A percentile compares a stretch with the other conserved stretches of the same genome.
These are phyloP conservation scores for Cichlasoma orientale DNA, from an alignment of 2,797 vertebrate genomes.

Conservation along the genomic window DNA sequence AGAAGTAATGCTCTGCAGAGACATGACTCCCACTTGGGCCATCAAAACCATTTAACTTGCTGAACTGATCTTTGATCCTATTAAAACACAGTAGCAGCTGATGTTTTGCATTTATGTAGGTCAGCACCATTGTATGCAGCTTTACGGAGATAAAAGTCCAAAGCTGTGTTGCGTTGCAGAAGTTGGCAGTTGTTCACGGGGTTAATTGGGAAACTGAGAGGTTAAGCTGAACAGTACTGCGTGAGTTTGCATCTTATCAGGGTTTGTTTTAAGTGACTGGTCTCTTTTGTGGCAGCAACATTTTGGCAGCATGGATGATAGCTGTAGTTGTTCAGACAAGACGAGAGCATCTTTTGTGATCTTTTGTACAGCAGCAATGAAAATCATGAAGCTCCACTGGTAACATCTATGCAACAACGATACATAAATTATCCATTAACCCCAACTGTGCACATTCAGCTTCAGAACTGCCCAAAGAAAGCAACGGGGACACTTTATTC, in stretches of 20 bases:
- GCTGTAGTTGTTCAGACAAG: background rate
- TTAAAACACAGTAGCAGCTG: slow-evolving; percentile 19
- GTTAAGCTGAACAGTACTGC: background rate
- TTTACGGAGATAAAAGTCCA: slow-evolving; percentile 36
- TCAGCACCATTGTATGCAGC: background rate
- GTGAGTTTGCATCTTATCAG: background rate
- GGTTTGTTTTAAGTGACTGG: background rate
- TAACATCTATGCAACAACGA: background rate
- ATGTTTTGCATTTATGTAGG: slow-evolving; percentile 22
- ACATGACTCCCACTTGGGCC: background rate
- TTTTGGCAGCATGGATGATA: background rate
- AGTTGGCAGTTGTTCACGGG: background rate
- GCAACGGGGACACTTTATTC: background rate
- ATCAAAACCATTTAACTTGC: background rate
- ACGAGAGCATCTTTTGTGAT: background rate
- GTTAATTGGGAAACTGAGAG: background rate
- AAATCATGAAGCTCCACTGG: background rate
- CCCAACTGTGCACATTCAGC: background rate
- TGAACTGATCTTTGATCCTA: slow-evolving; percentile 38
- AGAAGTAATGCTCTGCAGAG: background rate
- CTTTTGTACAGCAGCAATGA: background rate
- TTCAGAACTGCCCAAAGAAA: background rate
- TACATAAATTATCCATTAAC: background rate
- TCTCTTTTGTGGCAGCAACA: background rate
- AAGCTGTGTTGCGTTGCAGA: background rate